Conservation (phyloP, 2,888 invertebrate species). For the Phymatocera aterrima region DNA sequence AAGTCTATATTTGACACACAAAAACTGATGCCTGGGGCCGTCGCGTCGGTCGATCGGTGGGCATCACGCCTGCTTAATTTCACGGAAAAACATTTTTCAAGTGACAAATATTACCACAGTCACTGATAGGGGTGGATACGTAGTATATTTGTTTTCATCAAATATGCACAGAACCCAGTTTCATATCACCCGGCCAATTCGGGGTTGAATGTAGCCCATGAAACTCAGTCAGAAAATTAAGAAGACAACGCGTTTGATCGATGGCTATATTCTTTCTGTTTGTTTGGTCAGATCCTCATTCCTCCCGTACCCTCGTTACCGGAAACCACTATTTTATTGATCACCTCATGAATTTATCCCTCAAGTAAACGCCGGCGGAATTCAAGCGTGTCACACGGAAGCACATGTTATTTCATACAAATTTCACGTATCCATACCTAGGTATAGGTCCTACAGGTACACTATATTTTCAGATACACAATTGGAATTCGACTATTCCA, state of each 20-base stretch:
- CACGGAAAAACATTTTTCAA: slow-evolving; percentile 30
- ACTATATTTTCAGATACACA: no score
- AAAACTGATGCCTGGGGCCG: slow-evolving; percentile 19
- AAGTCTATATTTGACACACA: slow-evolving; percentile 41
- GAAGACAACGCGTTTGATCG: slow-evolving; percentile 27
- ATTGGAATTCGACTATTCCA: no score
- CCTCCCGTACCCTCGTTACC: slow-evolving; percentile 44
- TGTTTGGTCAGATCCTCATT: slow-evolving; percentile 19
- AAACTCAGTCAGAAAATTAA: slow-evolving; percentile 24
- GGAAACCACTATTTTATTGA: slow-evolving; percentile 40
- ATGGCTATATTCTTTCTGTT: slow-evolving; percentile 23
- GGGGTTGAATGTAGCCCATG: neutral
- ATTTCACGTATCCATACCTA: neutral
- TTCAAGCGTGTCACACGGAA: slow-evolving; percentile 16
- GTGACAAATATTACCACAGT: neutral
- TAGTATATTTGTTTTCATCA: neutral
- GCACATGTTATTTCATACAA: neutral
- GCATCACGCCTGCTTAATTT: slow-evolving; percentile 33
- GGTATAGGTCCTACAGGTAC: neutral
- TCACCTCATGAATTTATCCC: slow-evolving; percentile 2
- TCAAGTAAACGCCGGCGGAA: neutral
- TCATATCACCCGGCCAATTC: neutral
- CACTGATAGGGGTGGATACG: neutral
- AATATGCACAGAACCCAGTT: slow-evolving; percentile 21
- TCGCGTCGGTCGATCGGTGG: neutral